A percentile compares a stretch with the other conserved stretches of the same genome.
phyloP scores from a whole-genome alignment of 2,888 invertebrate species.

The Drosophila tripunctata region DNA sequence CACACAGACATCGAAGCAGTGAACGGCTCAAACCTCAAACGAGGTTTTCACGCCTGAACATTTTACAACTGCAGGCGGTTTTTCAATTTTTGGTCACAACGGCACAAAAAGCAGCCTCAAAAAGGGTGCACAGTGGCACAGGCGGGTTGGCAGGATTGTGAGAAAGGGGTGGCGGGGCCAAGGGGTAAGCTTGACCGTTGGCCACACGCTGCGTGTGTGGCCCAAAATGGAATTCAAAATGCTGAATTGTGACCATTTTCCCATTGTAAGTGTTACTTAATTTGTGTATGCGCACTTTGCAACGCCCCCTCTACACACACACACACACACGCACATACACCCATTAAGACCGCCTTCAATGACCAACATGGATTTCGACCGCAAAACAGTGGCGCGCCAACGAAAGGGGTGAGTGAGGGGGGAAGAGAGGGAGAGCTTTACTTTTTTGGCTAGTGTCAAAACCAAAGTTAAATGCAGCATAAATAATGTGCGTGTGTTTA shows the following conservation, averaged over 20 bases:
- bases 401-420: not conserved
- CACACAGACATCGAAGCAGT: not conserved
- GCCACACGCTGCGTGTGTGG: conserved; percentile 58
- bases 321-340: not conserved
- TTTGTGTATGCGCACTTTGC: conserved; percentile 67
- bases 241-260: conserved; percentile 43
- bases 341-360: not conserved
- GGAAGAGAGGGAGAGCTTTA: conserved; percentile 7
- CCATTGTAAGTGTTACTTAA: conserved; percentile 78
- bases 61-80: conserved; percentile 81
- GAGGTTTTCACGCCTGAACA: conserved; percentile 80
- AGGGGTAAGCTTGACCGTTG: conserved; percentile 33
- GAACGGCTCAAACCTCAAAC: conserved; percentile 67
- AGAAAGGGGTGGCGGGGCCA: not conserved
- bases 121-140: not conserved
- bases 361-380: conserved; percentile 65
- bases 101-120: conserved; percentile 53
- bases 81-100: conserved; percentile 75
- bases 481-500: conserved; percentile 73
- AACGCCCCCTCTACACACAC: conserved; percentile 32
- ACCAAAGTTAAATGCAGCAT: conserved; percentile 80
- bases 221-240: conserved; percentile 69
- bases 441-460: conserved; percentile 53
- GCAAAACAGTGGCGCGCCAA: conserved; percentile 71
- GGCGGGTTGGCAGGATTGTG: not conserved